phyloP scores from a whole-genome alignment of 2,888 invertebrate genomes.

The Leucozona laternaria region DNA sequence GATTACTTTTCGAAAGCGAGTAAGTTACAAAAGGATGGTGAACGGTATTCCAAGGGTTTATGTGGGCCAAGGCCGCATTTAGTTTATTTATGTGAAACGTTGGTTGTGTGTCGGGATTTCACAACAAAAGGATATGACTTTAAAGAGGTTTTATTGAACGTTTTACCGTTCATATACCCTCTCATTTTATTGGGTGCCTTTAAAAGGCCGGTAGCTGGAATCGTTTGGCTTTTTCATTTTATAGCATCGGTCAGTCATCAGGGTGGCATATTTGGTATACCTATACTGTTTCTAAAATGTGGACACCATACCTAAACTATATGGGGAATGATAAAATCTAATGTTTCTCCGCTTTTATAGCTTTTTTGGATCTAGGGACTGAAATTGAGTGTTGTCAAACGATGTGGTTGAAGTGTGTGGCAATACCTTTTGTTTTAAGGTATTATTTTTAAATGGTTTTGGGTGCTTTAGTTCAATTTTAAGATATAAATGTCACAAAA shows the following conservation, averaged over 20 bases:
- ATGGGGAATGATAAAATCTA: conserved; percentile 51
- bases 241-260: conserved; percentile 44
- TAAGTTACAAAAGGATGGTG: conserved; percentile 39
- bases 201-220: conserved; percentile 25
- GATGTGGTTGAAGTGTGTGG: conserved; percentile 63
- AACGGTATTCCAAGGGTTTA: not conserved
- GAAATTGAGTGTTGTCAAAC: conserved; percentile 20
- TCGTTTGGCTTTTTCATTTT: conserved; percentile 55
- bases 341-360: conserved; percentile 59
- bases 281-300: too few species aligned
- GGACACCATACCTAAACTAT: not conserved
- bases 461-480: conserved; percentile 49
- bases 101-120: conserved; percentile 15
- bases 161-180: conserved; percentile 10
- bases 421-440: conserved; percentile 49
- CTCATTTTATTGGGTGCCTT: conserved; percentile 19
- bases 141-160: conserved; percentile 46
- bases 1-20: conserved; percentile 44
- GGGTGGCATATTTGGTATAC: not conserved
- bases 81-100: conserved; percentile 38
- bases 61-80: conserved; percentile 1
- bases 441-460: conserved; percentile 63
- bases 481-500: conserved; percentile 30
- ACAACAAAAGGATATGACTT: conserved; percentile 52
- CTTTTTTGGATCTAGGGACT: conserved; percentile 1